These are phyloP conservation scores for Lutjanus campechanus DNA, from an alignment of 2,797 vertebrate genomes.

Conservation along the genomic window DNA sequence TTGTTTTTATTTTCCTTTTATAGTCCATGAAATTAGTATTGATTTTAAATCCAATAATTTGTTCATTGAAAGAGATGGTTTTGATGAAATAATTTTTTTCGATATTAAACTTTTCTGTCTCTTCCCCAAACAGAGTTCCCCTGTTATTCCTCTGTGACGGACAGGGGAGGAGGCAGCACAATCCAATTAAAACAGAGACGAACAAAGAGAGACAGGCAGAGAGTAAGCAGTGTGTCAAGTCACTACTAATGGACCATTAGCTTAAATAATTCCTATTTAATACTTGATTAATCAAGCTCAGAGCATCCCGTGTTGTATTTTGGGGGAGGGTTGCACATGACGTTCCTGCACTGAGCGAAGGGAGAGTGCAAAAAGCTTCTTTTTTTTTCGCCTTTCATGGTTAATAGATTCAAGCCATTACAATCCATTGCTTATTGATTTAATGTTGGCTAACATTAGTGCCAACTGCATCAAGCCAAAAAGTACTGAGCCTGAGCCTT, in stretches of 20 bases:
- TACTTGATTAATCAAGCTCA: slow-evolving; percentile 81
- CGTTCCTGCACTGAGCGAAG: slow-evolving; percentile 57
- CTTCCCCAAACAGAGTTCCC: too few relatives aligned
- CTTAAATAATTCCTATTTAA: slow-evolving; percentile 81
- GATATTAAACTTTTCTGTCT: too few relatives aligned
- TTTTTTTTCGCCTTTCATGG: slow-evolving; percentile 41
- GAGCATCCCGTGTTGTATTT: slow-evolving; percentile 65
- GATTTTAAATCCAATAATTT: slow-evolving; percentile 12
- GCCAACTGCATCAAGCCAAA: slow-evolving; percentile 49
- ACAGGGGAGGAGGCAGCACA: too few relatives aligned
- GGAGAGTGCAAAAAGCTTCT: slow-evolving; percentile 40
- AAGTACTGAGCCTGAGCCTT: slow-evolving; percentile 39
- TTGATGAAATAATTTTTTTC: background rate
- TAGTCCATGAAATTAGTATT: slow-evolving; percentile 5
- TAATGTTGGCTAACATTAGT: slow-evolving; percentile 64
- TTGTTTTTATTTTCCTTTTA: background rate
- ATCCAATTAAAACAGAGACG: too few relatives aligned
- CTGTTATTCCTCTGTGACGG: too few relatives aligned
- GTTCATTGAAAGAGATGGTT: background rate
- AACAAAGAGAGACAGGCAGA: slow-evolving; percentile 11
- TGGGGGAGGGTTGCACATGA: slow-evolving; percentile 29
- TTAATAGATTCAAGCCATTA: slow-evolving; percentile 77
- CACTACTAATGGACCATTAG: slow-evolving; percentile 72
- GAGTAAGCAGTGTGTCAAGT: slow-evolving; percentile 59
- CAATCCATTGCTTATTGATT: slow-evolving; percentile 75